phyloP scores from a whole-genome alignment of 2,888 invertebrate genomes.

The Eupithecia subfuscata region DNA sequence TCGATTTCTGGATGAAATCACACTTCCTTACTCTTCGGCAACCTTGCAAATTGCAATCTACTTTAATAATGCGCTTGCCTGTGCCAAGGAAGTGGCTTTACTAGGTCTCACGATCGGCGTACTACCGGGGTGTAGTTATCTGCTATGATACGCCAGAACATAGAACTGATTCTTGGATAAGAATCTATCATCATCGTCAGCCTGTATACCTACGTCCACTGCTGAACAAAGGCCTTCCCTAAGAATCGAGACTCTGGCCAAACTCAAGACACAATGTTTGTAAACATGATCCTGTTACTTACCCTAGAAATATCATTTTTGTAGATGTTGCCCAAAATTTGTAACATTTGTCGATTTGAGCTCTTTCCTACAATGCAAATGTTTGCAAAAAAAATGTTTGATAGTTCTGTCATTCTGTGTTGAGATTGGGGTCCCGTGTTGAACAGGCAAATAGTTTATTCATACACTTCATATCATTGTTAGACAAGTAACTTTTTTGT shows the following conservation, averaged over 20 bases:
- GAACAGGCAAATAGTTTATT: too few relatives aligned
- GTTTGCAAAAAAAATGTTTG: too few relatives aligned
- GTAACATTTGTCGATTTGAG: neutral
- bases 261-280: neutral
- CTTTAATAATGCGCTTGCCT: conserved; percentile 18
- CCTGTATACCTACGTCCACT: too few relatives aligned
- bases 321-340: neutral
- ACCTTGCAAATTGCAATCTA: conserved; percentile 34
- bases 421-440: too few relatives aligned
- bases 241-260: neutral
- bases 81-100: conserved; percentile 20
- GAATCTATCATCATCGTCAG: too few relatives aligned
- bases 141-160: neutral
- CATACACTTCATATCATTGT: too few relatives aligned
- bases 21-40: conserved; percentile 51
- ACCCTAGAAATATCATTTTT: neutral
- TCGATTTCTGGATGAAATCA: conserved; percentile 75
- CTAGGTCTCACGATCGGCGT: conserved; percentile 10
- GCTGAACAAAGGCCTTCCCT: neutral
- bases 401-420: too few relatives aligned
- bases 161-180: neutral
- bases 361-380: too few relatives aligned
- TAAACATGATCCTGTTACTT: too few relatives aligned
- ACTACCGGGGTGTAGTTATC: neutral
- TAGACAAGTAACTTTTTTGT: too few relatives aligned